phyloP scores from a whole-genome alignment of 2,113 vertebrate species.

The Hymenochirus boettgeri region DNA sequence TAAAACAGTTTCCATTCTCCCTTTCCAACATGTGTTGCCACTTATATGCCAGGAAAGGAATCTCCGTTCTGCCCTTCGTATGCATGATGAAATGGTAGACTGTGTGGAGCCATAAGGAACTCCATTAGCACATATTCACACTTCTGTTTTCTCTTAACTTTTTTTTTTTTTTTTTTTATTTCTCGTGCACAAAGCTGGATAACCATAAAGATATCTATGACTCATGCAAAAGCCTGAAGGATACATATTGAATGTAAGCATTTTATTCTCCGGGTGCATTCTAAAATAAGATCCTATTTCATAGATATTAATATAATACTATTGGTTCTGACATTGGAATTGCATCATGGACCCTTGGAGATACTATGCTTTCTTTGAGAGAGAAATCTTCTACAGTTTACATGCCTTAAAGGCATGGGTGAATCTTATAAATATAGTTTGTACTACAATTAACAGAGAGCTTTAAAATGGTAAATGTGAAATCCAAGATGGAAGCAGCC shows the following conservation, averaged over 20 bases:
- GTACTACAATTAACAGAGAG: not conserved
- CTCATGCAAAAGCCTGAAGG: slow-evolving; percentile 47
- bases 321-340: not conserved
- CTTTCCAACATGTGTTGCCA: slow-evolving; percentile 74
- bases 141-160: slow-evolving; percentile 75
- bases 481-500: not conserved
- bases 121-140: slow-evolving; percentile 71
- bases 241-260: not conserved
- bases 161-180: slow-evolving; percentile 61
- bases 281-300: not conserved
- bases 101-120: slow-evolving; percentile 64
- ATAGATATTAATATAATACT: not conserved
- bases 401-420: not conserved
- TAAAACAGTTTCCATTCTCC: slow-evolving; percentile 64
- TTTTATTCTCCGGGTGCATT: slow-evolving; percentile 11
- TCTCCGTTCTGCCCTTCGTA: slow-evolving; percentile 65
- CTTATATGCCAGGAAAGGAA: slow-evolving; percentile 73
- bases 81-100: slow-evolving; percentile 67
- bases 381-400: not conserved
- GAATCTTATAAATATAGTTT: not conserved
- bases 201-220: slow-evolving; percentile 65
- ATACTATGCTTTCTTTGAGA: not conserved
- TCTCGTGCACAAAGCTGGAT: slow-evolving; percentile 54
- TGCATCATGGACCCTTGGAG: not conserved
- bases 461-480: not conserved